Base-by-base conservation (phyloP, 2,888 invertebrate genomes). In the Nymphalis c-album region DNA sequence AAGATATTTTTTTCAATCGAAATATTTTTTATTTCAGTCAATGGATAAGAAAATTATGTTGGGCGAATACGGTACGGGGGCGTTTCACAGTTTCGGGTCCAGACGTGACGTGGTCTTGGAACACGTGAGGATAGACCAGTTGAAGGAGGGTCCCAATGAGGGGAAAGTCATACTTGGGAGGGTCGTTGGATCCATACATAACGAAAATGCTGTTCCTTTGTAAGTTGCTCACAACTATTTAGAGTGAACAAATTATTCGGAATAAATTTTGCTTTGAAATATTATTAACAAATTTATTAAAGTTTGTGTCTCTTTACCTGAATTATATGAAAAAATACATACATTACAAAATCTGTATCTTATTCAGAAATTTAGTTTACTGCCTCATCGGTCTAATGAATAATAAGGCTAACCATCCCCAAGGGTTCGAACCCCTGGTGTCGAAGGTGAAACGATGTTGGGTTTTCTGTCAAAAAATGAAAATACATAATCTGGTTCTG, bases 121-220 rank as follows among this genome's bases (percentile, higher is more conserved):
- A 22, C 76, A 70, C 8, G 73, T 75, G 8, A 81, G 82, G 1
- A 80, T 97, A 17, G 88, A 88, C 48, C 88, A 93, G 48, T 84
- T 97, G 67, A 85, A 90, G 60, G 86, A 93, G 6, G 96, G 96
- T 3, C 76, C 92, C 13, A 97, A 97, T 79, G 84, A 93, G 18
- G 83, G 94, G 73, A 95, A 94, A 78, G 94, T 97, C 0, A 84
- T 96, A 1, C 83, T 96, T 67, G 97, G 96, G 4, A 95, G 95
- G 83, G 97, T 97, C 26, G 95, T 97, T 4, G 97, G 96, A 75
- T 96, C 96, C 70, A 94, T 97, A 72, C 94, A 95, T 72, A 95
- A 94, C 76, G 95, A 96, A 61, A 95, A 95, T 76, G 93, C 94
- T 55, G 96, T 97, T 60, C 96, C 96, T 69, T 96, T 96, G 96